A percentile compares a stretch with the other conserved stretches of the same genome.
phyloP scores from a whole-genome alignment of 2,888 invertebrate genomes.

The Thymelicus acteon region DNA sequence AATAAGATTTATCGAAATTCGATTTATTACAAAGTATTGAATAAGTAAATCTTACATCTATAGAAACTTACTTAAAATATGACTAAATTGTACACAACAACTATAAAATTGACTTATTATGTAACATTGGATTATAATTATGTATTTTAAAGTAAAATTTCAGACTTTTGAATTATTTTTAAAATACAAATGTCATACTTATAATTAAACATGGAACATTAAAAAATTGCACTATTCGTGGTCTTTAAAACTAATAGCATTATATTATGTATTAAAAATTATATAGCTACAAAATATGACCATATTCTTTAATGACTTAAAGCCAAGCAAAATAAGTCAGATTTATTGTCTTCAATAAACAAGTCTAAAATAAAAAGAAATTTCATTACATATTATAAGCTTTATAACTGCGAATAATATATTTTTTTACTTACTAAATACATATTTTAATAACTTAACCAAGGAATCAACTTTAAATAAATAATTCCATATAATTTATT shows the following conservation, averaged over 20 bases:
- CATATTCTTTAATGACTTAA: too few relatives aligned
- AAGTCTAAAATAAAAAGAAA: too few relatives aligned
- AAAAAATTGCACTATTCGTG: neutral
- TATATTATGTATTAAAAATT: neutral
- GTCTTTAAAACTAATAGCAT: neutral
- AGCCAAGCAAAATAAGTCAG: too few relatives aligned
- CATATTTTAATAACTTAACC: too few relatives aligned
- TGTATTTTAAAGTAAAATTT: neutral
- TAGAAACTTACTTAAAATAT: slow-evolving; percentile 20
- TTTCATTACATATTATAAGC: too few relatives aligned
- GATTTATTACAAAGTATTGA: slow-evolving; percentile 9
- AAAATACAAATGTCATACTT: too few relatives aligned
- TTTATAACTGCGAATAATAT: too few relatives aligned
- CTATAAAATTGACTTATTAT: slow-evolving; percentile 37
- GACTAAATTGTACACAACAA: slow-evolving; percentile 29
- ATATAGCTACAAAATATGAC: too few relatives aligned
- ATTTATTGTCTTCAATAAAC: too few relatives aligned
- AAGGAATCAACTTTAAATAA: too few relatives aligned
- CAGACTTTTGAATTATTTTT: slow-evolving; percentile 23
- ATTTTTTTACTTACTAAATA: too few relatives aligned
- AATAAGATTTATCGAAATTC: neutral
- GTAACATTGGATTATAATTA: slow-evolving; percentile 3
- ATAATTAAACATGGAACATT: neutral
- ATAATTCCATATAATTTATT: too few relatives aligned
- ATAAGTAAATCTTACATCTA: slow-evolving; percentile 1